Base-by-base conservation (phyloP, 2,888 invertebrate genomes). In the Aromia moschata region DNA sequence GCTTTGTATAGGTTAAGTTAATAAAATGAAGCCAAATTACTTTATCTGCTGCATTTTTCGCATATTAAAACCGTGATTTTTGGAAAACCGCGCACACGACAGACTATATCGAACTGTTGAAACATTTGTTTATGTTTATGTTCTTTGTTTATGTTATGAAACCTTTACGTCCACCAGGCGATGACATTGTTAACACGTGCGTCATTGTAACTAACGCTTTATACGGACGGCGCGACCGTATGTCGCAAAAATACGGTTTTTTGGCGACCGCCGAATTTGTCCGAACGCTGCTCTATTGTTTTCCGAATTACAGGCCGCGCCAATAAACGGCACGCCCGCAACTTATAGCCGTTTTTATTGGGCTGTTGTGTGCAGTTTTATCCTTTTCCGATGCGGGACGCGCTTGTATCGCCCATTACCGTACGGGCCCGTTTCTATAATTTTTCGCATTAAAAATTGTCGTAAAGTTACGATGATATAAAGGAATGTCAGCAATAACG, bases 221-320 rank as follows among this genome's bases (percentile, higher is more conserved):
- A 53, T 45, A 57, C 56, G 55, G 49, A 56, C 44, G 43, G 47
- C 38, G 37, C 44, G 17, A 31, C 61, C 53, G 58, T 44, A 60
- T 68, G 64, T 45, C 43, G 59, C 65, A 65, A 65, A 66, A 68
- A 68, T 66, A 66, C 64, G 56, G 64, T 56, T 68, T 58, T n/a
- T 60, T 51, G 56, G 44, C 52, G 55, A 67, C 67, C 65, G 64
- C 62, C 64, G 55, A 65, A 65, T 68, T 64, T 62, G 64, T 64
- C 55, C 59, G 33, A 59, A 52, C 52, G 53, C 52, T 57, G 45
- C 53, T 53, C 63, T 55, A 66, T 66, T 62, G 64, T 66, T 64
- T 60, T 60, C 58, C 62, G 56, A 60, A 64, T 61, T 58, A 62
- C 58, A 45, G 51, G 44, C 49, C 36, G 55, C 41, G 44, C 46